phyloP scores from a whole-genome alignment of 2,797 vertebrate genomes.

The Alectoris magna region DNA sequence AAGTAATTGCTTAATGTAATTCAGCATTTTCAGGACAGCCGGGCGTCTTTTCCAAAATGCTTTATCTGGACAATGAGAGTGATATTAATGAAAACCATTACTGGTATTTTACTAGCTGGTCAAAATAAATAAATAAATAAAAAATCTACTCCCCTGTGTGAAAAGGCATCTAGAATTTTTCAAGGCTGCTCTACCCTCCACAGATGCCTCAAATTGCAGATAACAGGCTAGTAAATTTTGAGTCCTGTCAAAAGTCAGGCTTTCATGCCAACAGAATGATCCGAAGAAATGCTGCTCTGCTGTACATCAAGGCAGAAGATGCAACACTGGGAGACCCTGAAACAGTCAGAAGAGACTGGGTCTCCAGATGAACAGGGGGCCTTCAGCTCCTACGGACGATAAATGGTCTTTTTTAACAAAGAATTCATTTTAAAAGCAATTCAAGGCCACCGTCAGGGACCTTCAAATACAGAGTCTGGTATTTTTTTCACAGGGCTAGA shows the following conservation, averaged over 20 bases:
- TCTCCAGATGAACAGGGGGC: constrained; percentile 6
- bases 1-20: not conserved
- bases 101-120: not conserved
- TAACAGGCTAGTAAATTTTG: constrained; percentile 52
- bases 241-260: constrained; percentile 27
- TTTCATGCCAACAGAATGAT: not conserved
- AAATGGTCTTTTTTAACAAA: constrained; percentile 50
- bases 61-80: not conserved
- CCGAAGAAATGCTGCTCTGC: not conserved
- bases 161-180: constrained; percentile 47
- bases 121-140: not conserved
- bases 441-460: constrained; percentile 41
- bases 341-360: not conserved
- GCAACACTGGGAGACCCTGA: constrained; percentile 25
- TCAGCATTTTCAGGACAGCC: not conserved
- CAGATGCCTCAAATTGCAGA: not conserved
- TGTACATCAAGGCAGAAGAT: constrained; percentile 13
- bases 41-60: not conserved
- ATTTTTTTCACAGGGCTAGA: constrained; percentile 13
- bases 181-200: not conserved
- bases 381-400: constrained; percentile 17
- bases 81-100: constrained; percentile 29
- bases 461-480: constrained; percentile 2
- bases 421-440: constrained; percentile 50
- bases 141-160: not conserved